Evolutionary conservation across 2,888 invertebrate species (phyloP), one percentile per base, ranked within the genome.

Genomic region (Thecocarcelia acutangulata): DNA sequence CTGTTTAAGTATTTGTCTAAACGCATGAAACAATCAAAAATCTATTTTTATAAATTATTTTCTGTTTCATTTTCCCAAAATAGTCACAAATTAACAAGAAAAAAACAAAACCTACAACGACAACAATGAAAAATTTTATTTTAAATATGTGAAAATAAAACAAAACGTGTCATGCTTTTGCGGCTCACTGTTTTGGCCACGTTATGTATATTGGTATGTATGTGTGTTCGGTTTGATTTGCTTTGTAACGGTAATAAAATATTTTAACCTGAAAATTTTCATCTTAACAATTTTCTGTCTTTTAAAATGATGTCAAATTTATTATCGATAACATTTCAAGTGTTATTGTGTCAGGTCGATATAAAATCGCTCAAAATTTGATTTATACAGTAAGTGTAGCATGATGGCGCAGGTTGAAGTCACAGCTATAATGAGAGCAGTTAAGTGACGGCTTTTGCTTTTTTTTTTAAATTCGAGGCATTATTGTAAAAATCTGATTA

Each of bases 41-140:
- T 74, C 52, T 74, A 74, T 82, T 78, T 82, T 75, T 78, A 66
- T 56, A 78, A 74, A 78, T 56, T 46, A 82, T 50, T 54, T 82
- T 82, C 74, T 75, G 24, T 78, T 82, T 82, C 74, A 75, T 70
- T 76, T 82, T 82, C 78, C 74, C 61, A 70, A 82, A 78, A 82
- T 82, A 82, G 78, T 75, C 78, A 66, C 82, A 78, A 82, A 77
- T 48, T 48, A 56, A 68, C 19, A 56, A 19, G 15, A 63, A 69
- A 37, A 59, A 37, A 40, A n/a, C n/a, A 56, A 17, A 52, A 44
- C 19, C 33, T 8, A 44, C 54, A 54, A 52, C 24, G 9, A 42
- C 8, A 69, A 28, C 42, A 37, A 44, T 68, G 17, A 40, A 40
- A 44, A 50, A 42, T 77, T 70, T 58, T n/a, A 68, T 44, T 61